A percentile compares a stretch with the other conserved stretches of the same genome.
phyloP scores from a whole-genome alignment of 2,113 vertebrate species.

The Grantiella picta region DNA sequence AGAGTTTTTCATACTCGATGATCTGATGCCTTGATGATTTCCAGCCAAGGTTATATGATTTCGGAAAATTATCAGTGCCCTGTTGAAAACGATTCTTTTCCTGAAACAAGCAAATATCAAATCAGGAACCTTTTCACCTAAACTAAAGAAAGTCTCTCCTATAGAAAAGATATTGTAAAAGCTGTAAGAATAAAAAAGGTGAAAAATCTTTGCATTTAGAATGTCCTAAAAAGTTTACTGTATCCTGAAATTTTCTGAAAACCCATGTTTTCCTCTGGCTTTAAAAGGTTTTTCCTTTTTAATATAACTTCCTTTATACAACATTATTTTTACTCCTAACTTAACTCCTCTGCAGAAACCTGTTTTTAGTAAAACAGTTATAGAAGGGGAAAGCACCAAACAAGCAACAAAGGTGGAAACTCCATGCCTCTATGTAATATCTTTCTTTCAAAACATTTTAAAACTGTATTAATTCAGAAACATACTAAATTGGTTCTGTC shows the following conservation, averaged over 20 bases:
- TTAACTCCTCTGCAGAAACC: background rate
- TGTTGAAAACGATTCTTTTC: background rate
- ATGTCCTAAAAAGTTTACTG: background rate
- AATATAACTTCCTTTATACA: background rate
- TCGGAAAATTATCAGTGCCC: background rate
- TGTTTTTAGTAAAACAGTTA: background rate
- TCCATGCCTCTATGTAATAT: background rate
- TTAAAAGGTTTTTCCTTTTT: background rate
- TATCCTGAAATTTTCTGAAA: background rate
- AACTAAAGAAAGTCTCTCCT: background rate
- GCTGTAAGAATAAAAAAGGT: background rate
- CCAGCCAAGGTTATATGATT: background rate
- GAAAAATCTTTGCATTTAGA: background rate
- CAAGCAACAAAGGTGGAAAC: background rate
- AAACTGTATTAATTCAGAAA: background rate
- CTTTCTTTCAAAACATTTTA: background rate
- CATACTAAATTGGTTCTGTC: background rate
- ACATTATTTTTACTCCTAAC: background rate
- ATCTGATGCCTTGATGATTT: background rate
- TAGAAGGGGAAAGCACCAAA: background rate
- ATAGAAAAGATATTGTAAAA: background rate
- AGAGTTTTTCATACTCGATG: background rate
- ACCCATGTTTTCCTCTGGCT: fast-evolving
- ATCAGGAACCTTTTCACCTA: background rate
- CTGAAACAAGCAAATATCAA: background rate